Evolutionary conservation across 2,113 vertebrate genomes (phyloP), one percentile per base, ranked within the genome.

Genomic region (Corydoras maculifer): DNA sequence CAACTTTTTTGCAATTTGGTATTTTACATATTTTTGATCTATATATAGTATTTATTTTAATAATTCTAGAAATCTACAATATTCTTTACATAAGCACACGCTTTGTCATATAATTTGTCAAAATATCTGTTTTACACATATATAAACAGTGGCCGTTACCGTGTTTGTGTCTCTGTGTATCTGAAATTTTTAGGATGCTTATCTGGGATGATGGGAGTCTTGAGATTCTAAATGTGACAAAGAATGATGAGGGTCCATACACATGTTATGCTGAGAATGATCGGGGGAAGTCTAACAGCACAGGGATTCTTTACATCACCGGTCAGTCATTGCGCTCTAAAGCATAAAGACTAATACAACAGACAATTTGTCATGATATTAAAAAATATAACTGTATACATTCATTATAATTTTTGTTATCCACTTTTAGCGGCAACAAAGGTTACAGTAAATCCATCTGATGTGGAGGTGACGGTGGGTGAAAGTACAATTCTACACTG

Each of bases 231-330:
- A 97, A 97, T 10, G 88, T 93, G 55, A 94, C 94, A 50, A 91
- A 80, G 60, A 86, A 89, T 14, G 97, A 99, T 50, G 92, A 93
- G 65, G 97, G 96, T 2, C 60, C 84, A 25, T 98, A 98, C 67
- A 97, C 89, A 0, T 99, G 97, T 80, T 93, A 93, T 71, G 96
- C 94, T 12, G 95, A 97, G 87, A 99, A 99, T 70, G 93, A 97
- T 70, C 86, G 90, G 78, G 97, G 97, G 53, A 98, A 94, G 79
- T 89, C 91, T 75, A 97, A 96, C 76, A 98, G 91, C 82, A 94
- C 94, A 0, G 93, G 93, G 60, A 90, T 86, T 54, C 93, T 99
- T 59, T 91, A 90, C 75, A 93, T 97, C 79, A 98, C 93, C 86
- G 93, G 97, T 99, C 5, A 55, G 75, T 74, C 6, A 66, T 7